These are phyloP conservation scores for Cepaea nemoralis DNA, from an alignment of 1,140 invertebrate genomes.

Conservation along the genomic window DNA sequence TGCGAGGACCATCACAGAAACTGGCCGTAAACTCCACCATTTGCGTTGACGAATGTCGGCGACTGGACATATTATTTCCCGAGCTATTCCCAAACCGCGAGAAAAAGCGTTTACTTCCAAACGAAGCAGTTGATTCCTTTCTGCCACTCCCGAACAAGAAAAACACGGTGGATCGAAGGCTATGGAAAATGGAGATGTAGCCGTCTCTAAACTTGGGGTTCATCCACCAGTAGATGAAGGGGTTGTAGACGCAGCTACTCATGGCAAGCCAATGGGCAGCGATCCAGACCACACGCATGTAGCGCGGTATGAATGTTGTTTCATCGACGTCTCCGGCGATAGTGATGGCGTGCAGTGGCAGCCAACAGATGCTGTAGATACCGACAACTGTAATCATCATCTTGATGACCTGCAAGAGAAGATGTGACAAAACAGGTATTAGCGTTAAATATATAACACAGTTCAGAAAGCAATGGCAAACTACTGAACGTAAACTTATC, in stretches of 20 bases:
- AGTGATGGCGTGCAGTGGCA: slow-evolving; percentile 82
- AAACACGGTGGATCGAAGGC: slow-evolving; percentile 29
- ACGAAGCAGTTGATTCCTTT: neutral
- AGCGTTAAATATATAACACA: too few relatives aligned
- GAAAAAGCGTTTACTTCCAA: neutral
- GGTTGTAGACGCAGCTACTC: slow-evolving; percentile 91
- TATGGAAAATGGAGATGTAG: slow-evolving; percentile 55
- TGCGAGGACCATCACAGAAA: neutral
- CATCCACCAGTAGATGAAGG: slow-evolving; percentile 92
- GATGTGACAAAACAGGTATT: too few relatives aligned
- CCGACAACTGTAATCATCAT: slow-evolving; percentile 91
- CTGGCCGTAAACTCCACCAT: slow-evolving; percentile 26
- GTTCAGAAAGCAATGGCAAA: too few relatives aligned
- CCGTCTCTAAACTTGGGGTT: slow-evolving; percentile 81
- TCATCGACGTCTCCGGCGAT: slow-evolving; percentile 65
- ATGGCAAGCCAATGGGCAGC: slow-evolving; percentile 84
- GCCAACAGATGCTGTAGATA: slow-evolving; percentile 87
- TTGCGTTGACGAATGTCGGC: slow-evolving; percentile 3
- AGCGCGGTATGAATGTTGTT: slow-evolving; percentile 66
- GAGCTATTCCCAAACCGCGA: neutral
- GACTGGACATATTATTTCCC: neutral
- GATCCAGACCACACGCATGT: slow-evolving; percentile 62
- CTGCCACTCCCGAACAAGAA: neutral
- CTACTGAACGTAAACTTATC: too few relatives aligned
- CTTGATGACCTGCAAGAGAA: slow-evolving; percentile 81